Conservation (phyloP, 1,140 invertebrate species). For the Leptinotarsa undecemlineata region DNA sequence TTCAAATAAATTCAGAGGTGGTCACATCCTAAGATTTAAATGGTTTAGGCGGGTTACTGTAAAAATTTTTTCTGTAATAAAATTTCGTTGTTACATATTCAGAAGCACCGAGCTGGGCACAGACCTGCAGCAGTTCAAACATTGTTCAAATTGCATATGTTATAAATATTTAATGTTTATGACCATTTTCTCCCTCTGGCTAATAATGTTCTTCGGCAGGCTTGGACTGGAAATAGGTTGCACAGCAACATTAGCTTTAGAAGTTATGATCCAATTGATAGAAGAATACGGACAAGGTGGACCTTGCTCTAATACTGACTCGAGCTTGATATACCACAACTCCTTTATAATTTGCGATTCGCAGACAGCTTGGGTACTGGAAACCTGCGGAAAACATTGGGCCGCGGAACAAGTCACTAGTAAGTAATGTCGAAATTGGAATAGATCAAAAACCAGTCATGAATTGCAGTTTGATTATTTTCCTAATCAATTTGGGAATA, state of each 20-base stretch:
- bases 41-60: too few species aligned
- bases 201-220: constrained; percentile 53
- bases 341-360: constrained; percentile 70
- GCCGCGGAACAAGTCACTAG: constrained; percentile 71
- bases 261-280: constrained; percentile 67
- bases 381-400: constrained; percentile 76
- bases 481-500: too few species aligned
- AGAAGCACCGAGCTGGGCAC: too few species aligned
- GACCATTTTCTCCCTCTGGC: not conserved
- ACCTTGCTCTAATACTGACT: constrained; percentile 63
- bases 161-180: not conserved
- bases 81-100: too few species aligned
- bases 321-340: constrained; percentile 67
- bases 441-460: not conserved
- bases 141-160: too few species aligned
- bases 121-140: too few species aligned
- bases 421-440: constrained; percentile 42
- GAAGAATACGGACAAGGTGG: constrained; percentile 75
- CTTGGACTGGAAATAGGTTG: constrained; percentile 69
- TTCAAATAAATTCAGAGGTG: too few species aligned
- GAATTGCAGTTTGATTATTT: too few species aligned
- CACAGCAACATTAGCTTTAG: constrained; percentile 65
- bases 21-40: too few species aligned
- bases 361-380: constrained; percentile 71
- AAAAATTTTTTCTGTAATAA: too few species aligned